Percentiles rank a stretch among this genome's conserved stretches.
Evolutionary conservation across 2,888 invertebrate genomes (phyloP).

Genomic region (Bugulina stolonifera): DNA sequence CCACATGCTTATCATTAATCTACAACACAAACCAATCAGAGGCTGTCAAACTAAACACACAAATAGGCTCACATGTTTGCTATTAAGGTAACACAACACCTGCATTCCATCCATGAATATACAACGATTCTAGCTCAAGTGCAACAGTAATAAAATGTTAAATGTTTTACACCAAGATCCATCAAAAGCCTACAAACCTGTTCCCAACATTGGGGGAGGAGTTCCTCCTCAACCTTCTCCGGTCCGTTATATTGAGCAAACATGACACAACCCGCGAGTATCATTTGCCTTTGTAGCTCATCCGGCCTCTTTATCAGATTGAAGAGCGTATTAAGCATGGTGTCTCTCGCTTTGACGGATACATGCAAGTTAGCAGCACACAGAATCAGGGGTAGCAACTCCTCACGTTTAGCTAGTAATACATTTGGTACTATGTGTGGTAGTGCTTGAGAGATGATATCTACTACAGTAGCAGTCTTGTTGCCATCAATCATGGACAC

Average conservation of each 20-base stretch:
- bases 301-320: constrained; percentile 68
- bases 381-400: constrained; percentile 63
- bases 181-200: constrained; percentile 52
- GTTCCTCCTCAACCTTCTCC: constrained; percentile 62
- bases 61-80: too few species aligned
- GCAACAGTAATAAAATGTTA: not conserved
- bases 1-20: constrained; percentile 64
- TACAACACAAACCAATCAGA: constrained; percentile 39
- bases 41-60: too few species aligned
- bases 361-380: constrained; percentile 61
- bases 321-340: constrained; percentile 63
- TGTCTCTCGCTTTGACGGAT: constrained; percentile 60
- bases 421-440: constrained; percentile 65
- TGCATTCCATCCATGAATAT: not conserved
- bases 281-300: constrained; percentile 59
- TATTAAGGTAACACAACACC: not conserved
- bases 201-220: constrained; percentile 69
- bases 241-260: constrained; percentile 54
- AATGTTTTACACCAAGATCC: not conserved
- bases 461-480: constrained; percentile 49
- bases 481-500: constrained; percentile 41
- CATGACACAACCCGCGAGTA: constrained; percentile 53
- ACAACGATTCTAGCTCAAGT: not conserved
- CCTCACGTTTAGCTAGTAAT: constrained; percentile 64
- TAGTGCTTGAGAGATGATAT: constrained; percentile 59